phyloP scores from a whole-genome alignment of 2,888 invertebrate species.

The Noctua pronuba region DNA sequence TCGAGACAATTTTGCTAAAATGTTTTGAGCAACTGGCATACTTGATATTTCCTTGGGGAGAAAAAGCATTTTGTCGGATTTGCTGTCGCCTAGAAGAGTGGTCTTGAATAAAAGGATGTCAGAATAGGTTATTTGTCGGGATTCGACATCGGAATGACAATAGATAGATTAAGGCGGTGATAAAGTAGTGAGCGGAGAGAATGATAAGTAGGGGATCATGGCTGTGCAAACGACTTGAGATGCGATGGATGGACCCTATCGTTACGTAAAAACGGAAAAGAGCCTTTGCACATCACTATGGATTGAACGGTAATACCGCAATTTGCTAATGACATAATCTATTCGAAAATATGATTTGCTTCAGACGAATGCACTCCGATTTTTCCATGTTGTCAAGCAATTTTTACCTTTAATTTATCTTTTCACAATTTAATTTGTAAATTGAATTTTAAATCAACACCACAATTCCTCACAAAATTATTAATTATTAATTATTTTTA shows the following conservation, averaged over 20 bases:
- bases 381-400: neutral
- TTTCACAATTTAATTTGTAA: slow-evolving; percentile 16
- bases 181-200: slow-evolving; percentile 61
- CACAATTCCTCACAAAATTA: slow-evolving; percentile 17
- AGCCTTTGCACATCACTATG: neutral
- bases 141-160: slow-evolving; percentile 55
- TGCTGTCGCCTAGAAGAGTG: slow-evolving; percentile 25
- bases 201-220: slow-evolving; percentile 66
- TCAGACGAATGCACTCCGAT: neutral
- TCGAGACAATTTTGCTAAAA: slow-evolving; percentile 48
- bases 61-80: slow-evolving; percentile 49
- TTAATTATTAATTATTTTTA: neutral
- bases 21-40: slow-evolving; percentile 43
- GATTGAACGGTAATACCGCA: neutral
- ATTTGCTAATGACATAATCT: slow-evolving; percentile 3
- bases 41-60: slow-evolving; percentile 50
- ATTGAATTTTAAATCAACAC: slow-evolving; percentile 29
- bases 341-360: neutral
- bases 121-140: slow-evolving; percentile 42
- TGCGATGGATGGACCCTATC: slow-evolving; percentile 35
- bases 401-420: slow-evolving; percentile 31
- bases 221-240: slow-evolving; percentile 52
- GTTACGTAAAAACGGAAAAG: slow-evolving; percentile 46
- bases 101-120: slow-evolving; percentile 46
- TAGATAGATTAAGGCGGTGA: slow-evolving; percentile 62